Conservation (phyloP, 30 jellyfish, hydroid and myxozoan genomes). For the Rhopilema esculentum region DNA sequence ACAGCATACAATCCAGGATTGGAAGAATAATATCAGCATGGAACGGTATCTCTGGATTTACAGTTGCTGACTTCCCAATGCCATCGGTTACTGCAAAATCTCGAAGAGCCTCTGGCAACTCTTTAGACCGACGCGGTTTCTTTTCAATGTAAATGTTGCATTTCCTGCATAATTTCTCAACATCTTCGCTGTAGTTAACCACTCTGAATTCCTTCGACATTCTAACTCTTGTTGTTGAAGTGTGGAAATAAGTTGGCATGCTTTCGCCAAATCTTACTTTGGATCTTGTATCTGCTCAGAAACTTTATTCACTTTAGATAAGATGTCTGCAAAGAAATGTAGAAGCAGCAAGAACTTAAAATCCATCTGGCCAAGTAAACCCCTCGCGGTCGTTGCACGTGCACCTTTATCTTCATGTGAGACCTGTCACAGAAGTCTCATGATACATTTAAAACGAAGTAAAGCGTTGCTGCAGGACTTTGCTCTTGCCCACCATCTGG, state of each 20-base stretch:
- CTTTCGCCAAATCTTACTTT: not conserved
- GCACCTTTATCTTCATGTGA: conserved; percentile 37
- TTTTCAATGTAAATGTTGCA: not conserved
- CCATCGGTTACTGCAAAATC: conserved; percentile 21
- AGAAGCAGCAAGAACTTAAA: conserved; percentile 8
- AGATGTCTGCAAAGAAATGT: conserved; percentile 10
- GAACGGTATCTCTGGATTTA: conserved; percentile 31
- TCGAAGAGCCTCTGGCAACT: conserved; percentile 7
- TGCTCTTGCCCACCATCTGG: conserved; percentile 49
- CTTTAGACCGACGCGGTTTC: conserved; percentile 1
- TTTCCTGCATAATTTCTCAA: no score
- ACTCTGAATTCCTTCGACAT: no score
- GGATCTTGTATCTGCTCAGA: conserved; percentile 14
- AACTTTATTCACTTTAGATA: not conserved
- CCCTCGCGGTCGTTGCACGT: conserved; percentile 11
- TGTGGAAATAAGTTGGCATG: conserved; percentile 5
- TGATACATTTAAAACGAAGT: conserved; percentile 33
- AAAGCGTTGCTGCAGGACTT: conserved; percentile 15
- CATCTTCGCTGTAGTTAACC: no score
- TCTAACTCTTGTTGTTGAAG: no score
- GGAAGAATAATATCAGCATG: conserved; percentile 20
- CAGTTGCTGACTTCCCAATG: conserved; percentile 9
- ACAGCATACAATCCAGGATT: conserved; percentile 38
- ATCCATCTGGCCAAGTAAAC: conserved; percentile 8
- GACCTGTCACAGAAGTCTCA: conserved; percentile 33